Evolutionary conservation across 2,113 vertebrate species (phyloP), one percentile per base, ranked within the genome.

Genomic region (Eleginops maclovinus): DNA sequence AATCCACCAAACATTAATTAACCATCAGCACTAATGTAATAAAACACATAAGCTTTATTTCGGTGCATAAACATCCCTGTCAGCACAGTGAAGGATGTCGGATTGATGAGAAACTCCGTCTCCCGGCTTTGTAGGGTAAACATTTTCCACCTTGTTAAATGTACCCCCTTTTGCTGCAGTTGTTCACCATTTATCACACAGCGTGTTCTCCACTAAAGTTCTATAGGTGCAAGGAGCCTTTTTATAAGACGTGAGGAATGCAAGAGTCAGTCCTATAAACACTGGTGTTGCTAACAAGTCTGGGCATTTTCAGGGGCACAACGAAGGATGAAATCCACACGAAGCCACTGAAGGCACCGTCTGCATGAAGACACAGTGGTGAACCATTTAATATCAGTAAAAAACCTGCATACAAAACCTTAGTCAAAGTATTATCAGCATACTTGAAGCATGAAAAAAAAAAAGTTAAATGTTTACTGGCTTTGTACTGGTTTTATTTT

Each of bases 71-170:
- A 75, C 43, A 31, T 64, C 50, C 22, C 17, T 26, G 61, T 77
- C 63, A 65, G 72, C 43, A 14, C 36, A 2, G 46, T 0, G 43
- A 82, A 16, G 28, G 46, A 64, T 50, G 72, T 4, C 3, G 49
- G 40, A 24, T 12, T 10, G 40, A 63, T 21, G 83, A 54, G 64
- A 60, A 72, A 61, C 70, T 75, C 71, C n/a, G 11, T 65, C 56
- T 81, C 71, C 21, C 66, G 28, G 28, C 62, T 86, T 81, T 70
- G 79, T 3, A 15, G 64, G 59, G 50, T 75, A 76, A 87, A 90
- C 60, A 86, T 82, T 88, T 91, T 84, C 83, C 87, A 81, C 77
- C 83, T 87, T 83, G 83, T 87, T 87, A 90, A 89, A 82, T 4
- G 31, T n/a, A 60, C 14, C 70, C 17, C 72, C 31, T 65, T 74